Conservation (phyloP, 2,797 vertebrate genomes). For the Miichthys miiuy region DNA sequence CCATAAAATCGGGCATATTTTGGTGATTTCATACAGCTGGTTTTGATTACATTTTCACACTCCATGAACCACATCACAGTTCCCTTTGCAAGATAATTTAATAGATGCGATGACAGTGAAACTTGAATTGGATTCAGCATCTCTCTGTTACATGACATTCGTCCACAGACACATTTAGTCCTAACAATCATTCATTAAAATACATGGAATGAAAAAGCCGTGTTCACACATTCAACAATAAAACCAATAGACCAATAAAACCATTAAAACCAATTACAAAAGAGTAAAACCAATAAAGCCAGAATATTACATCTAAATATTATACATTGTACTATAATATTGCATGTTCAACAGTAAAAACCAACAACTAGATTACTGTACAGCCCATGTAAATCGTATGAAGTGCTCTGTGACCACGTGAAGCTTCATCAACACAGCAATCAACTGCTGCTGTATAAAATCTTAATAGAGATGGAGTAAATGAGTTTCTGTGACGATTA, state of each 20-base stretch:
- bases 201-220: background rate
- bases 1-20: background rate
- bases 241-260: background rate
- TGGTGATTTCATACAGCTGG: conserved; percentile 10
- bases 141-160: no score
- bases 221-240: background rate
- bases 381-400: background rate
- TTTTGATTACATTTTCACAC: conserved; percentile 7
- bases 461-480: background rate
- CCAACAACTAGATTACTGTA: background rate
- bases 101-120: background rate
- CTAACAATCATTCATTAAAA: background rate
- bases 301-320: background rate
- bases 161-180: background rate
- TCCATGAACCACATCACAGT: background rate
- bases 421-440: background rate
- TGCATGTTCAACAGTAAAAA: background rate
- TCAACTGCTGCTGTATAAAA: background rate
- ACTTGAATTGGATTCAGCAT: background rate
- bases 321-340: background rate
- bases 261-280: no score
- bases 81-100: background rate
- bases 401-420: background rate
- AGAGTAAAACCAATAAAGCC: background rate
- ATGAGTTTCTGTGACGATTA: background rate